Percentiles rank a stretch among this genome's conserved stretches.
phyloP scores from a whole-genome alignment of 2,888 invertebrate species.

The Oithona nana region DNA sequence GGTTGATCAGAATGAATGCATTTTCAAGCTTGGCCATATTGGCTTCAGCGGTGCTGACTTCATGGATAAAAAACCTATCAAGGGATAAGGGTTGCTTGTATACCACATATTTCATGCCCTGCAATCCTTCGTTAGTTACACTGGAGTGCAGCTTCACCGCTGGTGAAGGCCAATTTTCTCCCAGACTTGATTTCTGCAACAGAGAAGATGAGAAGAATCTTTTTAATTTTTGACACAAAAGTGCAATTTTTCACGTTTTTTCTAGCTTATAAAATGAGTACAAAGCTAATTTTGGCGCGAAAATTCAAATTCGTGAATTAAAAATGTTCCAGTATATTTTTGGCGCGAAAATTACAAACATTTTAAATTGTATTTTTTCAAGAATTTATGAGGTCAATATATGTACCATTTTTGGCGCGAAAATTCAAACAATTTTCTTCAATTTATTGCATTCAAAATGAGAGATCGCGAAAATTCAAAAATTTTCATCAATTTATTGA shows the following conservation, averaged over 20 bases:
- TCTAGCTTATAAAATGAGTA: no score
- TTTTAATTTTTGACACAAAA: conserved; percentile 3
- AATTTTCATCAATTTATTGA: no score
- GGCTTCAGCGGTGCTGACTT: conserved; percentile 26
- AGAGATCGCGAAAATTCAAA: no score
- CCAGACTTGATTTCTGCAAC: conserved; percentile 29
- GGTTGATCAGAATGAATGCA: conserved; percentile 30
- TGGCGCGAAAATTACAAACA: no score
- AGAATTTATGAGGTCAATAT: no score
- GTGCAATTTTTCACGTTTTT: neutral
- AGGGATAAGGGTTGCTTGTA: conserved; percentile 31
- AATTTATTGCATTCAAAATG: no score
- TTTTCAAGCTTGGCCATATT: conserved; percentile 28
- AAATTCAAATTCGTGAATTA: no score
- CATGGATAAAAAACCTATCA: conserved; percentile 30
- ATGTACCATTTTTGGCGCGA: no score
- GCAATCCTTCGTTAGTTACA: conserved; percentile 21
- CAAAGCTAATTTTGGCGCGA: no score
- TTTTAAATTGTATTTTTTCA: no score
- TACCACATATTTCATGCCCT: conserved; percentile 29
- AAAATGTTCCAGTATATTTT: no score
- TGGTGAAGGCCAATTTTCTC: conserved; percentile 30
- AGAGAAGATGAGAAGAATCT: conserved; percentile 19
- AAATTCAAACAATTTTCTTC: no score
- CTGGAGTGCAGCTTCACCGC: conserved; percentile 23